A percentile compares a stretch with the other conserved stretches of the same genome.
Evolutionary conservation across 2,888 invertebrate species (phyloP).

Genomic region (Eupithecia centaureata): DNA sequence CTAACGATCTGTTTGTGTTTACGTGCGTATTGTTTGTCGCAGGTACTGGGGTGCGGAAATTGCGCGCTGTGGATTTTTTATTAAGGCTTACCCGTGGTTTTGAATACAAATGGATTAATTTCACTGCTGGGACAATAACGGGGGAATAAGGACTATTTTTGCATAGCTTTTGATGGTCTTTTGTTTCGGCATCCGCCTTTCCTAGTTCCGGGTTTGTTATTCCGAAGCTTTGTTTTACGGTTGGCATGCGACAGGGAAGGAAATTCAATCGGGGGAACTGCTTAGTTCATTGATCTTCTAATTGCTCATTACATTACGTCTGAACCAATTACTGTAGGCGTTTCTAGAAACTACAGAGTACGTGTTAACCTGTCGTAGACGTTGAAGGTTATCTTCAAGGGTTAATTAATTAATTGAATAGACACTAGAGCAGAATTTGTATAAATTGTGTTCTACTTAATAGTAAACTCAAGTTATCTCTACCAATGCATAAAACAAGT

Average conservation of each 20-base stretch:
- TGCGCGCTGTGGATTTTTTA: slow-evolving; percentile 43
- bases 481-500: background rate
- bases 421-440: too few relatives aligned
- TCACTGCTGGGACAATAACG: slow-evolving; percentile 32
- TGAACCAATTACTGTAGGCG: background rate
- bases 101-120: slow-evolving; percentile 46
- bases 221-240: slow-evolving; percentile 23
- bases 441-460: too few relatives aligned
- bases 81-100: slow-evolving; percentile 42
- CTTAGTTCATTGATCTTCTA: slow-evolving; percentile 13
- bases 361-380: background rate
- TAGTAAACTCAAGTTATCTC: too few relatives aligned
- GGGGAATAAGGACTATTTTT: slow-evolving; percentile 32
- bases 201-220: slow-evolving; percentile 27
- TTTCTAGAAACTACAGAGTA: background rate
- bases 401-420: background rate
- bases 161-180: slow-evolving; percentile 30
- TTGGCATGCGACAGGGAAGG: slow-evolving; percentile 6
- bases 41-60: slow-evolving; percentile 63
- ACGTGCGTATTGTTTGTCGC: slow-evolving; percentile 67
- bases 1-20: slow-evolving; percentile 58
- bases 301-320: slow-evolving; percentile 9
- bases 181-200: slow-evolving; percentile 30
- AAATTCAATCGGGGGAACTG: slow-evolving; percentile 12
- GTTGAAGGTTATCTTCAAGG: background rate